Conservation (phyloP, 1,140 invertebrate genomes). For the Eriosoma lanigerum region DNA sequence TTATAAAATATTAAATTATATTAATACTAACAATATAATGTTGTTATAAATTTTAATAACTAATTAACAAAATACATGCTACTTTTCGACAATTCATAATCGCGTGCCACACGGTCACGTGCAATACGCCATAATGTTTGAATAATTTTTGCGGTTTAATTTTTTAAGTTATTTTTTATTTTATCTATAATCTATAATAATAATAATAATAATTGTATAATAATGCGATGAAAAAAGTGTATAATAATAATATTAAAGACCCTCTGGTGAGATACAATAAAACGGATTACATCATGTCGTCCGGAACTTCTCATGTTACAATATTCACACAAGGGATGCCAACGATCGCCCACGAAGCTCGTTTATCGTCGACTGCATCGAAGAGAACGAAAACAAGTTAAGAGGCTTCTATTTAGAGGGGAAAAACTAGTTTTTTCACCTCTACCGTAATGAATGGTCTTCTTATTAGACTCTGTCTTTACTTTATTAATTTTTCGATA, state of each 20-base stretch:
- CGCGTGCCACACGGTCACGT: background rate
- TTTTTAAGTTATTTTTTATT: background rate
- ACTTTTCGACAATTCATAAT: background rate
- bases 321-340: constrained; percentile 46
- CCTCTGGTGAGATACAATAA: constrained; percentile 49
- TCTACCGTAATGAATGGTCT: constrained; percentile 34
- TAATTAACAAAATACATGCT: background rate
- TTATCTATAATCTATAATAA: constrained; percentile 21
- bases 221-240: constrained; percentile 9
- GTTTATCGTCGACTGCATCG: constrained; percentile 49
- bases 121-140: background rate
- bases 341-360: constrained; percentile 51
- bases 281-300: constrained; percentile 51
- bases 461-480: constrained; percentile 36
- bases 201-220: constrained; percentile 33
- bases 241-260: constrained; percentile 45
- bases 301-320: constrained; percentile 51
- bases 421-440: constrained; percentile 45
- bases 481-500: background rate
- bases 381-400: constrained; percentile 40
- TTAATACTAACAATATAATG: too few relatives aligned
- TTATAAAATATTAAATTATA: too few relatives aligned
- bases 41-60: too few relatives aligned
- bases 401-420: constrained; percentile 44
- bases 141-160: constrained; percentile 1